Evolutionary conservation across 2,113 vertebrate species (phyloP).

Genomic region (Oenanthe oenanthe): DNA sequence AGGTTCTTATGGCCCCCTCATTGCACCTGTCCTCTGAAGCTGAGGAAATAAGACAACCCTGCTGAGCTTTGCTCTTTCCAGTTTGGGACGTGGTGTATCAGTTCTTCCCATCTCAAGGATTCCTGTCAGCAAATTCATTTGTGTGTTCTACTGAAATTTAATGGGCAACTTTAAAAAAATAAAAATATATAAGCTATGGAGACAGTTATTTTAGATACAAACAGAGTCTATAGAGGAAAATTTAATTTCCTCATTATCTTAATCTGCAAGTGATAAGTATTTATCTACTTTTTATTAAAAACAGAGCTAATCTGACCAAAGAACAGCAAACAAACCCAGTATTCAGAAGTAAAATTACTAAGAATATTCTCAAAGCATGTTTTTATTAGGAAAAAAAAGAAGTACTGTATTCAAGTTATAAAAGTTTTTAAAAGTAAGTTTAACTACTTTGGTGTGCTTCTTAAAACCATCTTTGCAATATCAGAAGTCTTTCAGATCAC

Average conservation of each 20-base stretch:
- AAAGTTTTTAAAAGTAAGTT: not conserved
- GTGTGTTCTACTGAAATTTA: not conserved
- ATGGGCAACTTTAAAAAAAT: not conserved
- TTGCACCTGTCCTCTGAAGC: not conserved
- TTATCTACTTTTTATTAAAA: constrained; percentile 34
- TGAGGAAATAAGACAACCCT: not conserved
- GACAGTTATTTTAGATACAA: not conserved
- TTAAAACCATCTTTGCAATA: not conserved
- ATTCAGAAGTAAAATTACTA: not conserved
- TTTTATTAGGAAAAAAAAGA: not conserved
- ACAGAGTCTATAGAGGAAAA: not conserved
- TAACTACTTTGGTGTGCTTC: not conserved
- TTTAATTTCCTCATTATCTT: constrained; percentile 36
- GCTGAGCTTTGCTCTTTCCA: not conserved
- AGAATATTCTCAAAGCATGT: not conserved
- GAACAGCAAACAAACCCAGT: not conserved
- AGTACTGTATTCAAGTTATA: not conserved
- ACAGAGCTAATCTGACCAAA: not conserved
- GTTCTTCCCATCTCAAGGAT: not conserved
- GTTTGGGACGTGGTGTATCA: rapidly evolving
- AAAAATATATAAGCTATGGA: not conserved
- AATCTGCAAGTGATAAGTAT: not conserved
- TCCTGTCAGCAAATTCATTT: not conserved
- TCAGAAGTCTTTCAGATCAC: not conserved
- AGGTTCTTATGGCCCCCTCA: not conserved